A percentile compares a stretch with the other conserved stretches of the same genome.
Conservation (phyloP, 2,113 vertebrate genomes). For the Passer domesticus region DNA sequence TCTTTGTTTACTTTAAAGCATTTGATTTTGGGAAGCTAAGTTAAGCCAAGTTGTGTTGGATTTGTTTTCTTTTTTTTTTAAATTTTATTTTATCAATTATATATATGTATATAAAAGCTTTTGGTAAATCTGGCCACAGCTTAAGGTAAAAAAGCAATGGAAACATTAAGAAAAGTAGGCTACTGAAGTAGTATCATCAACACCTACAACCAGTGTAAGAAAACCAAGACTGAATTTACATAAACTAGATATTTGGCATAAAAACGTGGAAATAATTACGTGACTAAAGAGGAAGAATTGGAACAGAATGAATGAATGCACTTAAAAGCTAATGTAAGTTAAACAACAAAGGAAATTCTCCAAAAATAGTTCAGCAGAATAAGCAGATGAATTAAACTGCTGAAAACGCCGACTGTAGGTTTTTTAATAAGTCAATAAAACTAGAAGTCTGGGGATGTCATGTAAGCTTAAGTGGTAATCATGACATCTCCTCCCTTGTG, state of each 20-base stretch:
- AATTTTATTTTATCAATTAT: not conserved
- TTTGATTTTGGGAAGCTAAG: not conserved
- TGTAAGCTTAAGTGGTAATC: not conserved
- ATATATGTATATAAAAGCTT: not conserved
- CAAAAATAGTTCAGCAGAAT: not conserved
- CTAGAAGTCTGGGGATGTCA: not conserved
- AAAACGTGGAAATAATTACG: not conserved
- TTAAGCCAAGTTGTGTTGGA: not conserved
- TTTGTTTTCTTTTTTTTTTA: not conserved
- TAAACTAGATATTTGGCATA: not conserved
- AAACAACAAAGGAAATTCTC: not conserved
- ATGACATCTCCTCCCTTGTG: not conserved
- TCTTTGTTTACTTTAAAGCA: not conserved
- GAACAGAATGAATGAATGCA: not conserved
- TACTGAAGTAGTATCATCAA: not conserved
- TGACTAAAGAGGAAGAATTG: not conserved
- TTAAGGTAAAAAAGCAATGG: not conserved
- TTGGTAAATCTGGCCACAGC: not conserved
- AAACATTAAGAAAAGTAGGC: not conserved
- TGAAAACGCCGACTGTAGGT: not conserved
- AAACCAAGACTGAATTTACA: not conserved
- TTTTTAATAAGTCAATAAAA: not conserved
- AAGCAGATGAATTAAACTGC: not conserved
- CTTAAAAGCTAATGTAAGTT: not conserved
- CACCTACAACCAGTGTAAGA: not conserved